Percentiles rank a stretch among this genome's conserved stretches.
Evolutionary conservation across 1,140 invertebrate genomes (phyloP).

Genomic region (Phymastichus coffea): DNA sequence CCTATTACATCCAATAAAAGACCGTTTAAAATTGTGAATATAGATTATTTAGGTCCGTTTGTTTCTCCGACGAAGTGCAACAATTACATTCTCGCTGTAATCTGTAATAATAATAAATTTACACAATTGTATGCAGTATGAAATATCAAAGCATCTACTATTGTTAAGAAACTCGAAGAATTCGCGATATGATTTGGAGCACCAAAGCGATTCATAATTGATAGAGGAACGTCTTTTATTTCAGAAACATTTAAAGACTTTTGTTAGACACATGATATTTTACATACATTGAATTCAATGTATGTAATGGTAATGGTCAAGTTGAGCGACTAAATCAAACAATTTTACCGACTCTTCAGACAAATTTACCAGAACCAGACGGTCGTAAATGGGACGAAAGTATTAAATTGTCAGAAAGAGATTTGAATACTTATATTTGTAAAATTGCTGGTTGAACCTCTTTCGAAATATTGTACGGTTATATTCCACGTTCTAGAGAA

Average conservation of each 20-base stretch:
- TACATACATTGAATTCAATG: neutral
- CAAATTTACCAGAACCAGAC: neutral
- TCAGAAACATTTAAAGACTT: neutral
- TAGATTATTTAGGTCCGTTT: constrained; percentile 31
- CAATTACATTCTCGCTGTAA: constrained; percentile 1
- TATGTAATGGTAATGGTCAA: neutral
- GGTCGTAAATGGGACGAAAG: neutral
- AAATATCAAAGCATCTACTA: neutral
- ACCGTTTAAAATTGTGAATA: constrained; percentile 24
- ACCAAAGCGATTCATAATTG: constrained; percentile 29
- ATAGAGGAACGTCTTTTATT: constrained; percentile 33
- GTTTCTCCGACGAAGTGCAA: neutral
- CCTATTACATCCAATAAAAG: constrained; percentile 27
- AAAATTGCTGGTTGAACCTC: constrained; percentile 12
- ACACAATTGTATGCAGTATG: neutral
- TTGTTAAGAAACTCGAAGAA: neutral
- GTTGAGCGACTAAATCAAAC: constrained; percentile 7
- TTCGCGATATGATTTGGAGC: neutral
- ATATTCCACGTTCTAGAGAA: constrained; percentile 6
- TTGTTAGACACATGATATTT: neutral
- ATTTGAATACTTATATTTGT: neutral
- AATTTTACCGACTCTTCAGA: neutral
- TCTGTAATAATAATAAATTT: neutral
- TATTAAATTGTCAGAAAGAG: neutral
- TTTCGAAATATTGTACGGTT: constrained; percentile 21